These are phyloP conservation scores for Arbacia lixula DNA, from an alignment of 53 echinoderm and acorn worm genomes.

Conservation along the genomic window DNA sequence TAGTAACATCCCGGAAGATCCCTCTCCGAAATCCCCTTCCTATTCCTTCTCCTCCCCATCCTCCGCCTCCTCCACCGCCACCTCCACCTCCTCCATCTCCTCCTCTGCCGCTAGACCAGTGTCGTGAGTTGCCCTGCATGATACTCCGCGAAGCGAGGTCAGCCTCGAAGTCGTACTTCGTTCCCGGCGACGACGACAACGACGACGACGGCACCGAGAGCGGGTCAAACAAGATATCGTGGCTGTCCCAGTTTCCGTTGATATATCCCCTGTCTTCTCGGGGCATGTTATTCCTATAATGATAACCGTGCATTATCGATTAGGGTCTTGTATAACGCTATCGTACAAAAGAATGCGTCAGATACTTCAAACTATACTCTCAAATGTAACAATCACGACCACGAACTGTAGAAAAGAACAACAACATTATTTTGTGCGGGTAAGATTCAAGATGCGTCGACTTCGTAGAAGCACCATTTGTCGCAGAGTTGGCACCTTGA, in stretches of 20 bases:
- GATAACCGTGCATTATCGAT: no score
- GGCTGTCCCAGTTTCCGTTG: slow-evolving; percentile 14
- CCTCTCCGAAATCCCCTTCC: not conserved
- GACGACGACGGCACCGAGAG: not conserved
- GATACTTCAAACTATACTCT: no score
- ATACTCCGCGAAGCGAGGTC: not conserved
- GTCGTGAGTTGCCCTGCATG: not conserved
- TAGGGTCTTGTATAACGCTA: no score
- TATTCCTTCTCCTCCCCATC: not conserved
- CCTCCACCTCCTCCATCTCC: not conserved
- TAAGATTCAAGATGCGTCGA: no score
- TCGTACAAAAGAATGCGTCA: no score
- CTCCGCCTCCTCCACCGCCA: not conserved
- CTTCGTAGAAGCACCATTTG: no score
- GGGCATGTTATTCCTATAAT: slow-evolving; percentile 4
- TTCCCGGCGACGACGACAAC: not conserved
- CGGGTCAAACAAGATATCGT: slow-evolving; percentile 34
- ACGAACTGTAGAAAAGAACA: no score
- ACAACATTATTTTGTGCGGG: no score
- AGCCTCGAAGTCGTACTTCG: slow-evolving; percentile 1
- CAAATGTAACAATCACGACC: no score
- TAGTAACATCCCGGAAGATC: not conserved
- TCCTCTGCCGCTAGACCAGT: not conserved
- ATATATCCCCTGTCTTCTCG: not conserved
- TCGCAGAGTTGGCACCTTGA: no score